Conservation (phyloP, 2,888 invertebrate genomes). For the Anthophora plumipes region DNA sequence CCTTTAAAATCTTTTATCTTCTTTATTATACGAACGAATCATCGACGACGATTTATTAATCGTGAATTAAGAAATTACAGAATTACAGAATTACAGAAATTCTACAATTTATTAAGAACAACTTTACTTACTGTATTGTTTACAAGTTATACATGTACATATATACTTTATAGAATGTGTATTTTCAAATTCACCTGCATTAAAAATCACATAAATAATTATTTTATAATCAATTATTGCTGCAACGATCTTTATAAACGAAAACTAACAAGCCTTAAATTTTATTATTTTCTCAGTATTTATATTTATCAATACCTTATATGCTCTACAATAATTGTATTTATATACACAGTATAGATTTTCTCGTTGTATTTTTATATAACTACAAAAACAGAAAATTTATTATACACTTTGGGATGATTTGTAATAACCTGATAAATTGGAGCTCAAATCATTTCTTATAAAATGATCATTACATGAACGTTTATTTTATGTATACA, state of each 20-base stretch:
- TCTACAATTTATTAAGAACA: constrained; percentile 42
- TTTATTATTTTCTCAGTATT: constrained; percentile 25
- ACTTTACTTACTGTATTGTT: constrained; percentile 36
- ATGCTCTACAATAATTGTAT: constrained; percentile 60
- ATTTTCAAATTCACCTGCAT: constrained; percentile 20
- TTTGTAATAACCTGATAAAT: constrained; percentile 39
- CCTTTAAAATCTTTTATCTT: constrained; percentile 10
- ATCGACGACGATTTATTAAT: constrained; percentile 25
- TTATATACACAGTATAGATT: constrained; percentile 52
- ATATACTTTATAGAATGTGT: constrained; percentile 25
- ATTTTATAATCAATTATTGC: constrained; percentile 44
- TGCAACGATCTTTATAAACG: constrained; percentile 39
- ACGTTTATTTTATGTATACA: constrained; percentile 18
- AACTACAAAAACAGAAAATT: constrained; percentile 64
- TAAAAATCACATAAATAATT: constrained; percentile 63
- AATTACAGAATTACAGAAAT: constrained; percentile 59
- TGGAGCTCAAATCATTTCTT: constrained; percentile 43
- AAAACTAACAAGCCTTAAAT: constrained; percentile 41
- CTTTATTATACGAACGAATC: constrained; percentile 13
- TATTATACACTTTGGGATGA: constrained; percentile 61
- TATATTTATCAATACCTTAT: constrained; percentile 54
- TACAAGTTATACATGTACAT: constrained; percentile 22
- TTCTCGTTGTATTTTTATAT: constrained; percentile 66
- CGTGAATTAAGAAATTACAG: constrained; percentile 60
- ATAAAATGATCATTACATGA: constrained; percentile 33